Percentiles rank a stretch among this genome's conserved stretches.
These are phyloP conservation scores for Steinernema scapterisci DNA, from an alignment of 2,888 invertebrate species.

Conservation along the genomic window DNA sequence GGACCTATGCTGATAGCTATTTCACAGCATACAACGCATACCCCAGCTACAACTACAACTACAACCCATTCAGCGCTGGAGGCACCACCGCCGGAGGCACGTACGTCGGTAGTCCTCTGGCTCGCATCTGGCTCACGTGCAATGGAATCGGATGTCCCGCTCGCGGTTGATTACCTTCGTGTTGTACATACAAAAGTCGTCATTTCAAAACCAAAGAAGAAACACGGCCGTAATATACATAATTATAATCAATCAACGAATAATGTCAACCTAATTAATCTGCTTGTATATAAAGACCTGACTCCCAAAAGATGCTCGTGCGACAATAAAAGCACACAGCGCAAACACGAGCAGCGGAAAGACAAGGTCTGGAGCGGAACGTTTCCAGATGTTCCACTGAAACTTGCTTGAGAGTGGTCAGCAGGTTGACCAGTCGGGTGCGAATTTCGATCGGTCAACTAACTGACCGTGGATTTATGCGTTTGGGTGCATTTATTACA, in stretches of 20 bases:
- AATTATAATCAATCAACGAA: no score
- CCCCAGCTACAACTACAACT: slow-evolving; percentile 11
- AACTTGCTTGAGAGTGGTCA: background rate
- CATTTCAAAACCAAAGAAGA: background rate
- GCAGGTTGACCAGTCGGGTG: background rate
- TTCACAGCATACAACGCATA: background rate
- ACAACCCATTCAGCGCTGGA: background rate
- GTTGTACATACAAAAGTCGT: slow-evolving; percentile 1
- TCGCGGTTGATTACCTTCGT: background rate
- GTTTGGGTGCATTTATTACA: no score
- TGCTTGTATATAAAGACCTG: slow-evolving; percentile 19
- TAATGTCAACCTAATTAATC: background rate
- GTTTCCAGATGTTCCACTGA: background rate
- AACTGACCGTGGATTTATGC: background rate
- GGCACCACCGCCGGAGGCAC: slow-evolving; percentile 26
- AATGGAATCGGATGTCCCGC: slow-evolving; percentile 24
- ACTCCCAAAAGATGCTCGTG: background rate
- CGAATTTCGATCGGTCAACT: slow-evolving; percentile 6
- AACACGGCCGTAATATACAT: background rate
- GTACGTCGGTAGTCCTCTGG: slow-evolving; percentile 13
- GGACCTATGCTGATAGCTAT: background rate
- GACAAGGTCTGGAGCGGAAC: background rate
- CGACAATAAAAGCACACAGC: background rate
- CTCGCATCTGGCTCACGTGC: slow-evolving; percentile 23
- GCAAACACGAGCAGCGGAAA: background rate